phyloP scores from a whole-genome alignment of 2,797 vertebrate genomes.

The Scarus forsteni region DNA sequence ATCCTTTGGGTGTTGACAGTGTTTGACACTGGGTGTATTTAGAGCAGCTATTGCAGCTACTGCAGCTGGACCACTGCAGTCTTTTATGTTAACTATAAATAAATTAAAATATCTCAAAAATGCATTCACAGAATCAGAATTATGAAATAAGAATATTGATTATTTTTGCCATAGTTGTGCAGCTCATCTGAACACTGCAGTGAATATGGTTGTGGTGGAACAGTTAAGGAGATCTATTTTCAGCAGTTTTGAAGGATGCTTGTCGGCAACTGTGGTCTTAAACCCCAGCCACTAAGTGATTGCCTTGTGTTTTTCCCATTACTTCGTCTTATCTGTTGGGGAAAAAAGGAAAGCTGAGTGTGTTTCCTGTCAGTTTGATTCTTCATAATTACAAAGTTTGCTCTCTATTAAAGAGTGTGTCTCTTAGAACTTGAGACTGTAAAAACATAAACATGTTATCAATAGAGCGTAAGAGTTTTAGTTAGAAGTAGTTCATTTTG shows the following conservation, averaged over 20 bases:
- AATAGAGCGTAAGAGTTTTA: conserved; percentile 3
- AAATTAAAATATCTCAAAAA: too few species aligned
- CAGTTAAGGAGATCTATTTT: conserved; percentile 77
- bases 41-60: too few species aligned
- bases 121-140: too few species aligned
- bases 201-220: conserved; percentile 46
- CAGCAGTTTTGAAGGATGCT: conserved; percentile 61
- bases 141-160: too few species aligned
- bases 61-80: too few species aligned
- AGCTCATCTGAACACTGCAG: neutral
- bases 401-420: conserved; percentile 4
- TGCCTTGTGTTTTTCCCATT: conserved; percentile 25
- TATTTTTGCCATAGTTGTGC: too few species aligned
- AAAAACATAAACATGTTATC: too few species aligned
- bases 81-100: too few species aligned
- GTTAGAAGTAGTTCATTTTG: neutral
- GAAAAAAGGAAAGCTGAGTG: conserved; percentile 5
- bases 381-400: neutral
- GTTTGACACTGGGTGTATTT: too few species aligned
- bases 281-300: conserved; percentile 45
- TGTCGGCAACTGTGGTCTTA: conserved; percentile 66
- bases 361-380: conserved; percentile 12
- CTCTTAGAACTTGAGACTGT: neutral
- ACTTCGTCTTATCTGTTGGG: conserved; percentile 32
- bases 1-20: too few species aligned